Base-by-base conservation (phyloP, 1,140 invertebrate genomes). In the Limonius californicus region DNA sequence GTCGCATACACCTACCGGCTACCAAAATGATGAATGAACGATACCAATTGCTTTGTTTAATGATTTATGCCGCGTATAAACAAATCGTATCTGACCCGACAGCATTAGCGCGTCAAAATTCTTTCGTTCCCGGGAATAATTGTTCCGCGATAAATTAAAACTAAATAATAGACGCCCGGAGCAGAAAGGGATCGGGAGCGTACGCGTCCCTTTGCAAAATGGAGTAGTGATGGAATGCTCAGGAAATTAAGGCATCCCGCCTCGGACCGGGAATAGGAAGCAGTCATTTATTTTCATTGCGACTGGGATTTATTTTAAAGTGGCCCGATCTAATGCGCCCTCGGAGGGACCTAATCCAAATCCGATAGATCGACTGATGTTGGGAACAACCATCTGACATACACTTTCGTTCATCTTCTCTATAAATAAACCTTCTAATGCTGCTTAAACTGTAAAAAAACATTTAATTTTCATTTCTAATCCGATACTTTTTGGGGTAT, bases 201-300 rank as follows among this genome's bases (percentile, higher is more conserved):
- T 42, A 16, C 20, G 3, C 56, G 16, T 23, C 32, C 32, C 56
- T 43, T 20, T 18, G 16, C 32, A 39, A 57, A 57, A 57, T 21
- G 30, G 18, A 14, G 32, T 43, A 18, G 43, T 59, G 57, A 59
- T 59, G 57, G 15, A 59, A 59, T 45, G 57, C 23, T 59, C 57
- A 59, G 57, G 57, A 59, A 59, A 59, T 59, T 59, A 59, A 59
- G 45, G 42, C 45, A 50, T 50, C 45, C 45, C 45, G 45, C 6
- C 45, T 59, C 57, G 57, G 57, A 43, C 57, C 27, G 15, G 43
- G 39, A 43, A 50, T 16, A 50, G 19, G 57, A 59, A 59, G 42
- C 19, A 59, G 57, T 59, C 57, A 59, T 59, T 50, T 50, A 59
- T 59, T 59, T 50, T 45, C 57, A 59, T 59, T 59, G 57, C 57